A percentile compares a stretch with the other conserved stretches of the same genome.
These are phyloP conservation scores for Naso thynnoides DNA, from an alignment of 2,797 vertebrate species.

Conservation along the genomic window DNA sequence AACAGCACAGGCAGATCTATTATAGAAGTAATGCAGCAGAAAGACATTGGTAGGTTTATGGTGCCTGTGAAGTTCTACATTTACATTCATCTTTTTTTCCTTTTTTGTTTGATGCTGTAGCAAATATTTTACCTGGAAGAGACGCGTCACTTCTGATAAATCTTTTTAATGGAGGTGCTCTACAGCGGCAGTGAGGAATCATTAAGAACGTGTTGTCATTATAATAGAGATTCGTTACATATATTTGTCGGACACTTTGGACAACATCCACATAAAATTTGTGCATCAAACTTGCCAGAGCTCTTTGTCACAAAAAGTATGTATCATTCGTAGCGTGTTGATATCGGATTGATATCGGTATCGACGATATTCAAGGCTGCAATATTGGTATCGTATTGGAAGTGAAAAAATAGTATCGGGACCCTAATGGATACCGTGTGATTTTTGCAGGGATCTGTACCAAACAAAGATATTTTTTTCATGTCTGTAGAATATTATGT, in stretches of 20 bases:
- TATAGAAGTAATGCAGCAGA: background rate
- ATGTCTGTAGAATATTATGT: no score
- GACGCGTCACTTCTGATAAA: slow-evolving; percentile 2
- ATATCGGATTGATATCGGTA: no score
- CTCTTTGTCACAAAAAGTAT: slow-evolving; percentile 7
- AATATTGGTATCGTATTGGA: no score
- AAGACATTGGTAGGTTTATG: background rate
- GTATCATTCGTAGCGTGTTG: no score
- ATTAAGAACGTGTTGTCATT: slow-evolving; percentile 3
- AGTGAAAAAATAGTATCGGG: no score
- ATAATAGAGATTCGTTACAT: slow-evolving; percentile 5
- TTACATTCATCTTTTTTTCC: no score
- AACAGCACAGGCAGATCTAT: background rate
- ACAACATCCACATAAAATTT: slow-evolving; percentile 18
- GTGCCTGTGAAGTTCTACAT: no score
- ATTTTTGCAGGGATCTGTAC: no score
- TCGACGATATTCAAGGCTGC: no score
- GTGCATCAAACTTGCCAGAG: background rate
- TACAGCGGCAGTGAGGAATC: background rate
- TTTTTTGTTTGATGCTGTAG: no score
- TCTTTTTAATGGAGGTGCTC: slow-evolving; percentile 14
- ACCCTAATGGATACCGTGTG: no score
- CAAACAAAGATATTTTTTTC: no score
- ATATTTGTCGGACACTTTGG: slow-evolving; percentile 17
- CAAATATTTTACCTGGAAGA: background rate